A percentile compares a stretch with the other conserved stretches of the same genome.
Evolutionary conservation across 2,113 vertebrate species (phyloP).

Genomic region (Falcunculus frontatus): DNA sequence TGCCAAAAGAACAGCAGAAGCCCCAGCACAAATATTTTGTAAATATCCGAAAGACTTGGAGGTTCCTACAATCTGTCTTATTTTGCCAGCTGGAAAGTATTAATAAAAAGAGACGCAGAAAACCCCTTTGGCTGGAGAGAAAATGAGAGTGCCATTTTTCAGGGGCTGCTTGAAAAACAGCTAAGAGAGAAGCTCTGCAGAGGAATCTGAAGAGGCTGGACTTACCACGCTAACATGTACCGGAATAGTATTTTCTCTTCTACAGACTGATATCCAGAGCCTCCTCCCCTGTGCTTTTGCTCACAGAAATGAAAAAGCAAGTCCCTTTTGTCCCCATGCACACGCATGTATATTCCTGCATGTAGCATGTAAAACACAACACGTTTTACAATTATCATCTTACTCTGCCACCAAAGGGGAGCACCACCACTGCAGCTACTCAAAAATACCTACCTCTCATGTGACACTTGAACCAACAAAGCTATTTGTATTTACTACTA

Average conservation of each 20-base stretch:
- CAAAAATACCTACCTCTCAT: not conserved
- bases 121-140: not conserved
- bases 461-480: not conserved
- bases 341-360: fast-evolving
- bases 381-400: not conserved
- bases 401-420: not conserved
- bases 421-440: not conserved
- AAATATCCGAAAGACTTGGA: not conserved
- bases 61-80: not conserved
- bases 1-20: not conserved
- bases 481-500: not conserved
- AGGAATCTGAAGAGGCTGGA: not conserved
- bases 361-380: fast-evolving
- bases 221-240: not conserved
- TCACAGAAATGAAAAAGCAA: not conserved
- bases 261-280: not conserved
- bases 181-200: not conserved
- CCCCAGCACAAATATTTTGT: not conserved
- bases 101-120: not conserved
- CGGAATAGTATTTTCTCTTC: not conserved
- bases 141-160: not conserved
- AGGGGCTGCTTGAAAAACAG: not conserved
- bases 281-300: not conserved
- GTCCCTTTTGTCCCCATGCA: not conserved
- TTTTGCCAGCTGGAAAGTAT: not conserved